Percentiles rank a stretch among this genome's conserved stretches.
phyloP scores from a whole-genome alignment of 2,888 invertebrate species.

The Heptascelio sp. region DNA sequence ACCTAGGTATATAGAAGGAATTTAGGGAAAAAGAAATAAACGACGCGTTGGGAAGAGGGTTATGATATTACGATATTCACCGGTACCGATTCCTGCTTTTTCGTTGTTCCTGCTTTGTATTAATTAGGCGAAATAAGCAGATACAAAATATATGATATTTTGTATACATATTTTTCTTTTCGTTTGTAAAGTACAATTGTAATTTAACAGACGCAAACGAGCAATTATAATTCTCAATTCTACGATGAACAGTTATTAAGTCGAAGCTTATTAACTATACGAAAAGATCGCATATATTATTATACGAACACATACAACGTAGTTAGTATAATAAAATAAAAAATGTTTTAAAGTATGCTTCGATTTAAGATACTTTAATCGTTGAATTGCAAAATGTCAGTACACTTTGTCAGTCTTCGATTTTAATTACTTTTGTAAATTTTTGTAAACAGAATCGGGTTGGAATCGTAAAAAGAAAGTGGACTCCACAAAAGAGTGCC shows the following conservation, averaged over 20 bases:
- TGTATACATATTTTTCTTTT: too few relatives aligned
- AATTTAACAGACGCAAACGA: slow-evolving; percentile 20
- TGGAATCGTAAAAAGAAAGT: slow-evolving; percentile 40
- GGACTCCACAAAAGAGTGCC: slow-evolving; percentile 40
- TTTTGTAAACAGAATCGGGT: slow-evolving; percentile 33
- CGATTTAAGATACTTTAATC: slow-evolving; percentile 15
- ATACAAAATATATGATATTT: too few relatives aligned
- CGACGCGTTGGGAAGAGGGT: slow-evolving; percentile 46
- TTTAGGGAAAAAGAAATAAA: slow-evolving; percentile 32
- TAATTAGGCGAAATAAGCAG: too few relatives aligned
- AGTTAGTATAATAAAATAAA: slow-evolving; percentile 20
- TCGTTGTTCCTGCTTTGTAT: slow-evolving; percentile 33
- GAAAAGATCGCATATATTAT: background rate
- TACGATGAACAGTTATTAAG: slow-evolving; percentile 4
- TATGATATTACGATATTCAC: slow-evolving; percentile 52
- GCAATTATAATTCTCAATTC: slow-evolving; percentile 17
- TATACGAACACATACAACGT: slow-evolving; percentile 26
- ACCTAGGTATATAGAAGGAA: slow-evolving; percentile 65
- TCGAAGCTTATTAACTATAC: slow-evolving; percentile 37
- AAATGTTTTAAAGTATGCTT: slow-evolving; percentile 29
- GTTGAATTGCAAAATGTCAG: slow-evolving; percentile 33
- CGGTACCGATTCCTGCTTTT: slow-evolving; percentile 22
- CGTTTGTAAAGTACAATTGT: slow-evolving; percentile 19
- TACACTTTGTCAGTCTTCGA: slow-evolving; percentile 25
- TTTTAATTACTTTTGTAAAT: slow-evolving; percentile 32